Evolutionary conservation across 2,888 invertebrate species (phyloP), one percentile per base, ranked within the genome.

Genomic region (Rhamphomyia laevipes): DNA sequence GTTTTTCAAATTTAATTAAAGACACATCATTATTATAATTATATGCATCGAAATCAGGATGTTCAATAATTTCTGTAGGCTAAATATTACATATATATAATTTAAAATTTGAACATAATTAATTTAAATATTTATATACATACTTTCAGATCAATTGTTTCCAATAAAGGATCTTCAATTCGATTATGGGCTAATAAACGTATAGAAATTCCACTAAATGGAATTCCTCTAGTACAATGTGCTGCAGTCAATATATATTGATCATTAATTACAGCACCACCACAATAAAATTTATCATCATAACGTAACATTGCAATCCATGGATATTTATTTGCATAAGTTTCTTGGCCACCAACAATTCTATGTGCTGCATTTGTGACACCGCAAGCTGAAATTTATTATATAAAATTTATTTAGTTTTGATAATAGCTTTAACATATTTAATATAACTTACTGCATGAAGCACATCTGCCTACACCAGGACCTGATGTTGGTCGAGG

Each of bases 291-390:
- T 43, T 76, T 65, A 30, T 50, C 52, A 1, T 33, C 38, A 12
- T 56, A 56, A 58, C 78, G 63, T 27, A 86, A 66, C 49, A 79
- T 74, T 0, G 76, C 79, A 75, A 85, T 80, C 59, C 59, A 86
- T 1, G 83, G 82, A 27, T 55, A 55, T 40, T 52, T 52, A 43
- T 52, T 51, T 11, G 79, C 75, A 63, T 77, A 73, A 1, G 85
- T 82, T 62, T 81, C 81, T 15, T 77, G 72, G 0, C 86, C 86
- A 9, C 85, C 86, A 1, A 86, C 82, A 49, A 86, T 84, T 45
- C 85, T 77, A 31, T 51, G 52, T 7, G 47, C 51, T 10, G 78
- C 80, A 48, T 80, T 79, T 1, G 80, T 73, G 45, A 81, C 62
- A 2, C 85, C 85, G 58, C 85, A 84, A 61, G 74, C 84, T 85